A percentile compares a stretch with the other conserved stretches of the same genome.
Evolutionary conservation across 2,888 invertebrate genomes (phyloP).

Genomic region (Cantharis rustica): DNA sequence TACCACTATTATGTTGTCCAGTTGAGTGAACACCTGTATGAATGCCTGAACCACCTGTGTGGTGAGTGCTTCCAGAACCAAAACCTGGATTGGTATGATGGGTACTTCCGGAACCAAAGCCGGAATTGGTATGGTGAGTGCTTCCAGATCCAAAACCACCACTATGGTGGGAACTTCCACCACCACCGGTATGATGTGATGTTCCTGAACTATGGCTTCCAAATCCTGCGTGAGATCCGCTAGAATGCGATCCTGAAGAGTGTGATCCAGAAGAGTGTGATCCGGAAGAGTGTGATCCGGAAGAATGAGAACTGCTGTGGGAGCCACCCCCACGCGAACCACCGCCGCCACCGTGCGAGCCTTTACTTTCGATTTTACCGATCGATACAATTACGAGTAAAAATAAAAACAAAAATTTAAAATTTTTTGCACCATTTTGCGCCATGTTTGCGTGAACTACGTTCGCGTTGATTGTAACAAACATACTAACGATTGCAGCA

Average conservation of each 20-base stretch:
- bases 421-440: not conserved
- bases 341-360: not conserved
- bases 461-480: not conserved
- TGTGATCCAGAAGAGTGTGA: not conserved
- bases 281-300: not conserved
- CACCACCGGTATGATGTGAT: not conserved
- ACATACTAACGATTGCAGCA: not conserved
- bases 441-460: not conserved
- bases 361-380: not conserved
- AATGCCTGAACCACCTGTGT: not conserved
- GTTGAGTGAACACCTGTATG: not conserved
- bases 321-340: not conserved
- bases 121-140: not conserved
- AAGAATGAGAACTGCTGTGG: not conserved
- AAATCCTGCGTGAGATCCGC: not conserved
- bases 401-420: not conserved
- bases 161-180: not conserved
- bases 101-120: not conserved
- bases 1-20: not conserved
- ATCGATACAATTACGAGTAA: not conserved
- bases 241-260: not conserved
- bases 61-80: not conserved
- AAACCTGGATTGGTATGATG: not conserved
- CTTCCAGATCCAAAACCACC: not conserved
- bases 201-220: not conserved